A percentile compares a stretch with the other conserved stretches of the same genome.
phyloP scores from a whole-genome alignment of 2,888 invertebrate genomes.

The Cephus rjabovi region DNA sequence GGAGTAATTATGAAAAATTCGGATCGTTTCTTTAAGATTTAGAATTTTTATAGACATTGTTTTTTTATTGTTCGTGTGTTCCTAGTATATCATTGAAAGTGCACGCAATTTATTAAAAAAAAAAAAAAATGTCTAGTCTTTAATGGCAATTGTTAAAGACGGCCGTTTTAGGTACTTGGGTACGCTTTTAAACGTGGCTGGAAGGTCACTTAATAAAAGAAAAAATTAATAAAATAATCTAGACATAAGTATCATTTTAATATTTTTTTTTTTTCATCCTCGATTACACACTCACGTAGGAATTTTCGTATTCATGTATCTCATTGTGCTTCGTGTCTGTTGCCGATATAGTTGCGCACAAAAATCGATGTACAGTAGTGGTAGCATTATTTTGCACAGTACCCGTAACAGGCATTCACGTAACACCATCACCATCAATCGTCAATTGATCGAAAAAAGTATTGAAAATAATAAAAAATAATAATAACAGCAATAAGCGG shows the following conservation, averaged over 20 bases:
- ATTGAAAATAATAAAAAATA: neutral
- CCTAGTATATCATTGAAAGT: neutral
- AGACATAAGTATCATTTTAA: neutral
- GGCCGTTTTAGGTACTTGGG: too few species aligned
- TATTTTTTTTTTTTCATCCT: neutral
- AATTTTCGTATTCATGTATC: neutral
- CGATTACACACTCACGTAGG: neutral
- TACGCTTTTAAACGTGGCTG: neutral
- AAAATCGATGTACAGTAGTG: neutral
- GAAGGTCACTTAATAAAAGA: neutral
- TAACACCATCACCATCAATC: neutral
- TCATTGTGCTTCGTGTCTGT: neutral
- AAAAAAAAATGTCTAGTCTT: too few species aligned
- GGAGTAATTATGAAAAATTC: neutral
- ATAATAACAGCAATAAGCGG: too few species aligned
- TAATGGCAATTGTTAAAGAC: neutral
- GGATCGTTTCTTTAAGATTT: neutral
- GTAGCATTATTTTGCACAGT: neutral
- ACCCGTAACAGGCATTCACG: neutral
- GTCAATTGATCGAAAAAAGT: neutral
- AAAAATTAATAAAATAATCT: neutral
- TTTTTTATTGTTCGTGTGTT: neutral
- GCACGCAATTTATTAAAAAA: neutral
- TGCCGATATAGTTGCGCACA: neutral
- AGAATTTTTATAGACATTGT: neutral